Evolutionary conservation across 2,888 invertebrate genomes (phyloP), one percentile per base, ranked within the genome.

Genomic region (Scaptomyza tumidula): DNA sequence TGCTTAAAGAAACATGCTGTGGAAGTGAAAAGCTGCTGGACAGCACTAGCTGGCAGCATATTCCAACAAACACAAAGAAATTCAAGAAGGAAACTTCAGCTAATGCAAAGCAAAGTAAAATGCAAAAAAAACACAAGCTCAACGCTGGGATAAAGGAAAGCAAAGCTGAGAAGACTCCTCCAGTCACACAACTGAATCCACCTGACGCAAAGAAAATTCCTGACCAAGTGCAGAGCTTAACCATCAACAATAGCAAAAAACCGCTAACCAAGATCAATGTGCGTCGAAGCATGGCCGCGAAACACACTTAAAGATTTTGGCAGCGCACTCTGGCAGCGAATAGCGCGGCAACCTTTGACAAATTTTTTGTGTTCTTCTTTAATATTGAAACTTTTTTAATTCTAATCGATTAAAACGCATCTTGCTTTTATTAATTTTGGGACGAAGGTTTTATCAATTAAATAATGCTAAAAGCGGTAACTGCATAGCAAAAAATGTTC

Each of bases 201-300:
- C 6, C 3, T 16, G 6, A n/a, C 14, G n/a, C 4, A 6, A 62
- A 35, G n/a, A 13, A 49, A 50, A 14, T 13, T 3, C 5, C 27
- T n/a, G 35, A 4, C 13, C 16, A 4, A 11, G 6, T n/a, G 2
- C 37, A 11, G 9, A 19, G 19, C n/a, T 4, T n/a, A n/a, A 5
- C 37, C n/a, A 2, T 39, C 3, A 29, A 24, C 7, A 2, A 14
- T 14, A 6, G 24, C 6, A 60, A 31, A 11, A 16, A 29, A 0
- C 6, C 19, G 2, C 16, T 2, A 0, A 13, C 27, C n/a, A 74
- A 55, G 1, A 41, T 73, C 0, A 63, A 54, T 46, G 29, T 73
- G 7, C 69, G 59, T 0, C 43, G 57, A n/a, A 35, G 49, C 9
- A 69, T 73, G 50, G 39, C 24, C 7, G 50, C 46, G 7, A 11